A percentile compares a stretch with the other conserved stretches of the same genome.
Conservation (phyloP, 2,113 vertebrate genomes). For the Parus major region DNA sequence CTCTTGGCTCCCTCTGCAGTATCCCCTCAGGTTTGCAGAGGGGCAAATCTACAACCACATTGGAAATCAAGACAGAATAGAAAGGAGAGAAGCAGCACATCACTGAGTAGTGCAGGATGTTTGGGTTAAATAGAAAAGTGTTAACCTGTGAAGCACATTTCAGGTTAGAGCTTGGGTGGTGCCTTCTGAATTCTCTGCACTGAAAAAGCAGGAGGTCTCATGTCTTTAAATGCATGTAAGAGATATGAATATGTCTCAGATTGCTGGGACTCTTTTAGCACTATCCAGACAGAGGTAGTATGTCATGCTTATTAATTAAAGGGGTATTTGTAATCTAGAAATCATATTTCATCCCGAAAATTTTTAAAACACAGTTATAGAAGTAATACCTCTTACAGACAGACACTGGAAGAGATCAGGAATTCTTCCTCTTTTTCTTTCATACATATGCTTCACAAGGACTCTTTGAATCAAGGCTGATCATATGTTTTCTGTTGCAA, state of each 20-base stretch:
- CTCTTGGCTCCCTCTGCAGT: not conserved
- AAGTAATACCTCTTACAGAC: not conserved
- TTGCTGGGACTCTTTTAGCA: not conserved
- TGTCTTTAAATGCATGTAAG: not conserved
- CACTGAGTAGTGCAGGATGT: not conserved
- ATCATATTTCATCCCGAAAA: not conserved
- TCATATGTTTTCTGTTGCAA: not conserved
- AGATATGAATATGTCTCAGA: not conserved
- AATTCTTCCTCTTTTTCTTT: not conserved
- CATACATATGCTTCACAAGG: not conserved
- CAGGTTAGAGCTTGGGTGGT: not conserved
- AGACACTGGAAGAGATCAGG: not conserved
- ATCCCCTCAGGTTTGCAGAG: not conserved
- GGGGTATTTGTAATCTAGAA: not conserved
- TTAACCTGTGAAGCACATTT: not conserved
- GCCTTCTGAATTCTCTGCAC: not conserved
- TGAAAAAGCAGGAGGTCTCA: not conserved
- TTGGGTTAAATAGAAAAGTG: not conserved
- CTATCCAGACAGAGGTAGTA: not conserved
- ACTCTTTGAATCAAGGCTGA: not conserved
- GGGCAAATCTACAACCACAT: not conserved
- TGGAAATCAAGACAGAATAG: not conserved
- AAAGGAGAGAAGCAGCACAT: not conserved
- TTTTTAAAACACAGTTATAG: not conserved
- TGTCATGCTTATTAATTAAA: conserved; percentile 10